A percentile compares a stretch with the other conserved stretches of the same genome.
phyloP scores from a whole-genome alignment of 2,888 invertebrate species.

The Agrenia bidenticulata region DNA sequence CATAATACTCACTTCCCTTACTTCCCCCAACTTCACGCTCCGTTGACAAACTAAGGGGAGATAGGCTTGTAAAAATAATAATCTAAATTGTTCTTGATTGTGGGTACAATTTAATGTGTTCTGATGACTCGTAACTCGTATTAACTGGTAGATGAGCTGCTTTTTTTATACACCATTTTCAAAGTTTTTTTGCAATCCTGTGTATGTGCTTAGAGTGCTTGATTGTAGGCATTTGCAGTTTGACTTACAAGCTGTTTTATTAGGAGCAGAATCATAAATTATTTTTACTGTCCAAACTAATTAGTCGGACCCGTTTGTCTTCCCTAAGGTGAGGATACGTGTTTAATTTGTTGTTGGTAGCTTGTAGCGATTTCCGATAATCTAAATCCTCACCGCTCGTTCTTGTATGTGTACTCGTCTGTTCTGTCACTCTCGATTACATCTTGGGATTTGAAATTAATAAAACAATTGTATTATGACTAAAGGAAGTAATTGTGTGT shows the following conservation, averaged over 20 bases:
- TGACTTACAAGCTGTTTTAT: constrained; percentile 12
- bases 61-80: constrained; percentile 4
- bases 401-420: too few species aligned
- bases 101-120: too few species aligned
- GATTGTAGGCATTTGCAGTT: neutral
- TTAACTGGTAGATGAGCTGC: too few species aligned
- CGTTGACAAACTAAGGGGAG: constrained; percentile 16
- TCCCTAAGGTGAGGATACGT: constrained; percentile 11
- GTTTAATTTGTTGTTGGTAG: too few species aligned
- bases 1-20: neutral
- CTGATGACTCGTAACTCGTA: too few species aligned
- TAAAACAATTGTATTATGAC: neutral
- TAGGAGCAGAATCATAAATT: constrained; percentile 16
- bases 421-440: neutral
- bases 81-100: too few species aligned
- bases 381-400: too few species aligned
- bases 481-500: constrained; percentile 8
- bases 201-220: neutral
- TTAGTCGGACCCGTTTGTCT: constrained; percentile 22
- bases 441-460: neutral
- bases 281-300: constrained; percentile 21
- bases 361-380: too few species aligned
- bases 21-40: constrained; percentile 9
- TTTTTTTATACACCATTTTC: too few species aligned
- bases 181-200: too few species aligned